Evolutionary conservation across 2,888 invertebrate species (phyloP).

Genomic region (Muscina levida): DNA sequence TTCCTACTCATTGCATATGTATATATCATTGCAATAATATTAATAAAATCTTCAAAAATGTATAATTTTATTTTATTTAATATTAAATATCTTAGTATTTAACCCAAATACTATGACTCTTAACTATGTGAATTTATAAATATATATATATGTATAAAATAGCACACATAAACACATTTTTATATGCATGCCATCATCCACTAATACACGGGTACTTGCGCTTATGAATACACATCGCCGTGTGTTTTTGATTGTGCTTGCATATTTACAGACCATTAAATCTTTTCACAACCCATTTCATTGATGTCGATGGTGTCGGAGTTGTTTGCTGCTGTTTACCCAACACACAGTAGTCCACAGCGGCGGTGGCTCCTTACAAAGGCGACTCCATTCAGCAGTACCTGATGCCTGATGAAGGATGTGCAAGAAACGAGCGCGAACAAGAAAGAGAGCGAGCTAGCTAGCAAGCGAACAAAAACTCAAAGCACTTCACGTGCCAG

Average conservation of each 20-base stretch:
- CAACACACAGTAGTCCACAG: conserved; percentile 16
- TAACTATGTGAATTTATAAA: no score
- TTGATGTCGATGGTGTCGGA: conserved; percentile 23
- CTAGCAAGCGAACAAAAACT: neutral
- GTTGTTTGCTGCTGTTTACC: conserved; percentile 17
- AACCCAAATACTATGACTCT: no score
- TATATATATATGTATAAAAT: neutral
- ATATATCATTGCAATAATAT: no score
- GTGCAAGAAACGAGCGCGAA: no score
- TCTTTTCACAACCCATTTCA: conserved; percentile 25
- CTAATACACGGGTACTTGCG: neutral
- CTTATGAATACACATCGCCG: no score
- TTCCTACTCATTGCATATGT: no score
- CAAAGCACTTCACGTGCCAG: neutral
- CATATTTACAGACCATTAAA: conserved; percentile 34
- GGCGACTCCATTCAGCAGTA: no score
- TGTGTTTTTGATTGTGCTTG: no score
- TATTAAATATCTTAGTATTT: no score
- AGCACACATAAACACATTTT: neutral
- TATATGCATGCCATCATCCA: conserved; percentile 22
- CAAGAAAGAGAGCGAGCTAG: neutral
- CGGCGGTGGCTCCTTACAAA: neutral
- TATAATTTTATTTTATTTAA: no score
- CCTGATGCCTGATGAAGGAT: no score
- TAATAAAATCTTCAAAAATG: no score